Conservation (phyloP, 2,888 invertebrate species). For the Dasypolia templi region DNA sequence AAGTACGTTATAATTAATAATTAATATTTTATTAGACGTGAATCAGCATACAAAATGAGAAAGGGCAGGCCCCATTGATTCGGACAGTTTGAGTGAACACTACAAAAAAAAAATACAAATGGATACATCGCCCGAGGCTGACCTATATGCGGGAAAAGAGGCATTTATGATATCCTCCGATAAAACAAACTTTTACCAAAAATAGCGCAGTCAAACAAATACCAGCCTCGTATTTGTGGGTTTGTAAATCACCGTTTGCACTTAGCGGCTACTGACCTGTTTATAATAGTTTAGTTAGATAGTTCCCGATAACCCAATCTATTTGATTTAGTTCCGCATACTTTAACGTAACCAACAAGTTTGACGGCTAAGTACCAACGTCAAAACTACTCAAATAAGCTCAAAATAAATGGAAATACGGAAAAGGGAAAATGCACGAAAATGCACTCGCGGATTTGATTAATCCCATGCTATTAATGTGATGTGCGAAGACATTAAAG, state of each 20-base stretch:
- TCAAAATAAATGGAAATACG: slow-evolving; percentile 22
- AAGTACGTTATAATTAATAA: too few relatives aligned
- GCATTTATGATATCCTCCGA: slow-evolving; percentile 18
- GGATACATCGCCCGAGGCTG: slow-evolving; percentile 8
- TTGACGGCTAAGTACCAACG: slow-evolving; percentile 24
- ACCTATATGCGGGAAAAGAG: slow-evolving; percentile 13
- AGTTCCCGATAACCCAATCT: slow-evolving; percentile 47
- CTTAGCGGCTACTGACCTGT: slow-evolving; percentile 37
- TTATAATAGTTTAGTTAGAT: slow-evolving; percentile 24
- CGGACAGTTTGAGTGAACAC: slow-evolving; percentile 37
- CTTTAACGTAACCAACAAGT: slow-evolving; percentile 22
- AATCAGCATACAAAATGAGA: slow-evolving; percentile 44
- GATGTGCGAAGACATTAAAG: too few relatives aligned
- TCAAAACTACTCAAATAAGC: slow-evolving; percentile 24
- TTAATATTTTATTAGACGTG: slow-evolving; percentile 26
- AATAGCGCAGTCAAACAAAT: slow-evolving; percentile 8
- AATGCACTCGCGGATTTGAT: slow-evolving; percentile 36
- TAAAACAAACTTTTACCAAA: slow-evolving; percentile 5
- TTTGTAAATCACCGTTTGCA: slow-evolving; percentile 14
- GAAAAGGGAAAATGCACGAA: slow-evolving; percentile 27
- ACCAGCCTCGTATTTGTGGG: too few relatives aligned
- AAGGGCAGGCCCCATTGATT: slow-evolving; percentile 40
- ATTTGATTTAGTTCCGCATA: slow-evolving; percentile 51
- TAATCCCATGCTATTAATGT: slow-evolving; percentile 39
- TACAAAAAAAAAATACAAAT: slow-evolving; percentile 39